A percentile compares a stretch with the other conserved stretches of the same genome.
phyloP scores from a whole-genome alignment of 2,888 invertebrate genomes.

The Tachystola acroxantha region DNA sequence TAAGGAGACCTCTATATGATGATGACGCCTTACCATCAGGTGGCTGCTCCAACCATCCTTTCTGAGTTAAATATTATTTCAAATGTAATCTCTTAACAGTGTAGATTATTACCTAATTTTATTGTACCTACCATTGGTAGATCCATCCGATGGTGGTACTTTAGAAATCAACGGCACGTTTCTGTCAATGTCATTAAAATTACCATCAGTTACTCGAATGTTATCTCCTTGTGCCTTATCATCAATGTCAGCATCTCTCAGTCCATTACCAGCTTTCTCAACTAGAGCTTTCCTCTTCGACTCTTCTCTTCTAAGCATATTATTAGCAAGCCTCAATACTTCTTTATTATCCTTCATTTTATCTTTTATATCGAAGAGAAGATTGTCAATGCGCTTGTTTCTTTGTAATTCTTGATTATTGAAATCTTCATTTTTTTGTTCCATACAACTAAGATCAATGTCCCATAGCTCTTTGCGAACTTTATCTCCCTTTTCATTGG shows the following conservation, averaged over 20 bases:
- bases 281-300: constrained; percentile 29
- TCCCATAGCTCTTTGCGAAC: constrained; percentile 49
- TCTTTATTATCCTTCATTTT: constrained; percentile 69
- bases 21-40: too few species aligned
- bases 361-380: constrained; percentile 60
- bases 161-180: constrained; percentile 7
- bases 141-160: constrained; percentile 15
- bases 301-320: constrained; percentile 51
- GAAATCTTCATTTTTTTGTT: constrained; percentile 34
- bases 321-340: constrained; percentile 56
- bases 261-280: constrained; percentile 20
- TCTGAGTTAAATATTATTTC: too few species aligned
- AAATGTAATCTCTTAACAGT: too few species aligned
- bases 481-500: constrained; percentile 18
- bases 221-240: constrained; percentile 50
- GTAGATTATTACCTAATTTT: too few species aligned
- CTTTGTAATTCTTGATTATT: constrained; percentile 42
- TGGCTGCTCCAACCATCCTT: too few species aligned
- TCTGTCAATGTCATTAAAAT: constrained; percentile 8
- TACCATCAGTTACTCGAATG: constrained; percentile 14
- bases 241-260: constrained; percentile 30
- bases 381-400: constrained; percentile 48
- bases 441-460: constrained; percentile 27
- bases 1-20: too few species aligned
- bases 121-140: constrained; percentile 13